Evolutionary conservation across 2,113 vertebrate species (phyloP), one percentile per base, ranked within the genome.

Genomic region (Psittacula cyanocephala): DNA sequence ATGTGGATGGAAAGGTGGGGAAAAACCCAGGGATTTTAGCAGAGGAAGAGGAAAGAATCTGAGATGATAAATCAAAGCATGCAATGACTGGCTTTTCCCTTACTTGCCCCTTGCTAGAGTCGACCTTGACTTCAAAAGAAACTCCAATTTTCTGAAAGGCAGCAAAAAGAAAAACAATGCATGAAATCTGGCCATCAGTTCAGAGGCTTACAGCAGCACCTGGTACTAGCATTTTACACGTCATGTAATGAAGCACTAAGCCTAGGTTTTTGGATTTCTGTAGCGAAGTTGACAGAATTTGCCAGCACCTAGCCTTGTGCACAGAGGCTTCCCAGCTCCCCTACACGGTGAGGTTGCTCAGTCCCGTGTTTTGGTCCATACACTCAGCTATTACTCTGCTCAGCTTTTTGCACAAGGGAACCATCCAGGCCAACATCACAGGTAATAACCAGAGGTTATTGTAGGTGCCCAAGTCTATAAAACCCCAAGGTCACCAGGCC

Each of bases 381-480:
- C 27, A 3, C 46, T 13, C 46, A n/a, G 31, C 18, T 7, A 11
- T 18, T 0, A 0, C 69, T 17, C 20, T 6, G 16, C 60, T 67
- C 55, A 43, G 35, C 29, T 20, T 20, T 44, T 53, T 11, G 57
- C 79, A 22, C 8, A 3, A 12, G 17, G 55, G 44, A 49, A 46
- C 17, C 37, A 68, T 3, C 17, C 5, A 3, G 39, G 71, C 29
- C 88, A 88, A 39, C 9, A 7, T 4, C 16, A 29, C 20, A 18
- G 4, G 2, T 3, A 7, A 17, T 1, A 52, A 47, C 2, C 62
- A 37, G 57, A 20, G 24, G 47, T 2, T 24, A 15, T 0, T 11
- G 37, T 2, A 17, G 57, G 64, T 27, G 44, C 24, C 29, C 33
- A 17, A 43, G 19, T 25, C 35, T 29, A 78, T 22, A 20, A 13